phyloP scores from a whole-genome alignment of 2,113 vertebrate species.

The Poeciliopsis retropinna region DNA sequence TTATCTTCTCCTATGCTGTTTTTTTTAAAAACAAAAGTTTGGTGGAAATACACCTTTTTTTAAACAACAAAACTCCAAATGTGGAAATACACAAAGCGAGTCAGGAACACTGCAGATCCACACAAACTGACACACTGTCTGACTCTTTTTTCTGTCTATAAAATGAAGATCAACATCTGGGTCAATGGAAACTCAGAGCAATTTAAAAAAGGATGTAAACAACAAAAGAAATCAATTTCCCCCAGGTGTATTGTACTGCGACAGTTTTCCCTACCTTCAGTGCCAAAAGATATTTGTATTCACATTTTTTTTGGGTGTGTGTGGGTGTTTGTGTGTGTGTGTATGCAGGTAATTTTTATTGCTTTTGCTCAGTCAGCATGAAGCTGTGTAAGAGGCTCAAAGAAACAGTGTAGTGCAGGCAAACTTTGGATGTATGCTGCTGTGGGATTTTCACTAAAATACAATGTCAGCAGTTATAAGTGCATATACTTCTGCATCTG shows the following conservation, averaged over 20 bases:
- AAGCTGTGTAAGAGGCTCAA: constrained; percentile 42
- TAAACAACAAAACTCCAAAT: not conserved
- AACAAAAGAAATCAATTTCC: constrained; percentile 22
- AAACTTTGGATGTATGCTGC: constrained; percentile 16
- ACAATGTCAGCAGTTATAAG: constrained; percentile 33
- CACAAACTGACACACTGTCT: not conserved
- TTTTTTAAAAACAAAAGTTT: not conserved
- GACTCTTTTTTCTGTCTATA: constrained; percentile 4
- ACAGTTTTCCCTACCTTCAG: not conserved
- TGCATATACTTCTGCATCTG: not conserved
- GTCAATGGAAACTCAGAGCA: constrained; percentile 21
- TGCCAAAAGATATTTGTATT: constrained; percentile 15
- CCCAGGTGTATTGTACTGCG: not conserved
- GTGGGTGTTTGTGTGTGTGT: not conserved
- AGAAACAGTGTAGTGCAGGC: constrained; percentile 15
- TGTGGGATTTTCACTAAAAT: constrained; percentile 24
- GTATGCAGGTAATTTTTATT: constrained; percentile 7
- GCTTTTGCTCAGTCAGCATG: constrained; percentile 43
- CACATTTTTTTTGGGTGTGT: constrained; percentile 19
- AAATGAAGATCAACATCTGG: constrained; percentile 28
- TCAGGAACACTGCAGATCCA: not conserved
- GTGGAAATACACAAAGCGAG: not conserved
- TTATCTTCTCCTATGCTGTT: not conserved
- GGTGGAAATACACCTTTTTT: not conserved
- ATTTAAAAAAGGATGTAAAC: not conserved